Evolutionary conservation across 2,113 vertebrate species (phyloP).

Genomic region (Dendrocopos noguchii): DNA sequence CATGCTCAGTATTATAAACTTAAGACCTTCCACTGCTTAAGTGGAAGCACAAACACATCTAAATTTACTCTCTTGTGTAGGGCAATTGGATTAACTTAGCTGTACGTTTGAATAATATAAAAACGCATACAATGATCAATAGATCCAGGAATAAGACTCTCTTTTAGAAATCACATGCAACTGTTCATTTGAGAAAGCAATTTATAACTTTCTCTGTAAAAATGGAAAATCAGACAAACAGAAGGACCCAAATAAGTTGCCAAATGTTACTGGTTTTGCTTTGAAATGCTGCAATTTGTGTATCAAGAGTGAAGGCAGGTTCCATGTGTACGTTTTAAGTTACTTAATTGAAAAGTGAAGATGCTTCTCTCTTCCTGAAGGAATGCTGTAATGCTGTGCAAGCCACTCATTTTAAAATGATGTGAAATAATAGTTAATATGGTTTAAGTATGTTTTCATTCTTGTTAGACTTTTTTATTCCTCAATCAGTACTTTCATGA

Average conservation of each 20-base stretch:
- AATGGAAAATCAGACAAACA: not conserved
- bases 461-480: not conserved
- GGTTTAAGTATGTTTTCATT: not conserved
- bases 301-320: not conserved
- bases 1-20: slow-evolving; percentile 25
- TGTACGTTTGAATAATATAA: not conserved
- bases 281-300: not conserved
- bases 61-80: slow-evolving; percentile 21
- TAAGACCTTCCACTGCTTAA: slow-evolving; percentile 2
- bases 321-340: not conserved
- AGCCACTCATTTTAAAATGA: not conserved
- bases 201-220: not conserved
- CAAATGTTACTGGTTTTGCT: not conserved
- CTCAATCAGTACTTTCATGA: not conserved
- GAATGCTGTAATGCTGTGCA: not conserved
- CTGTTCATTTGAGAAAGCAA: not conserved
- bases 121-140: not conserved
- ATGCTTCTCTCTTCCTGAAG: not conserved
- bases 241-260: not conserved
- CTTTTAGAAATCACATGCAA: not conserved
- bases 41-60: not conserved
- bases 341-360: not conserved
- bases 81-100: slow-evolving; percentile 14
- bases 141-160: not conserved
- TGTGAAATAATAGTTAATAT: not conserved